These are phyloP conservation scores for Amphipyra berbera DNA, from an alignment of 2,888 invertebrate species.

Conservation along the genomic window DNA sequence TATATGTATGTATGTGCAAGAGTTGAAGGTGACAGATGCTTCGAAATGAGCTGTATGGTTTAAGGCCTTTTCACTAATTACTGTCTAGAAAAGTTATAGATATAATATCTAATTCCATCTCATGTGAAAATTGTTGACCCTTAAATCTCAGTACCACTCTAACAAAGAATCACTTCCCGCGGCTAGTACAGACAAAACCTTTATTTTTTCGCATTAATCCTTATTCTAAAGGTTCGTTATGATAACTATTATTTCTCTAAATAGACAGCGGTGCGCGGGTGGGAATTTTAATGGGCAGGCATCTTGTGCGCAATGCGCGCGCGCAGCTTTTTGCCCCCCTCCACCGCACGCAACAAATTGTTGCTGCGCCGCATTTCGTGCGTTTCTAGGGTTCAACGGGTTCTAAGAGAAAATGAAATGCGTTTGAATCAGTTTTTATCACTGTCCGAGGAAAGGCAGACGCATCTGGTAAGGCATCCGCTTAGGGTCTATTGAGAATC, in stretches of 20 bases:
- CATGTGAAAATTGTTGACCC: background rate
- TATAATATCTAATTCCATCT: too few relatives aligned
- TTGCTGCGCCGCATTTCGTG: conserved; percentile 69
- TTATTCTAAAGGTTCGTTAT: conserved; percentile 67
- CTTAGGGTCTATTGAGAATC: conserved; percentile 30
- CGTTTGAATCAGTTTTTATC: conserved; percentile 46
- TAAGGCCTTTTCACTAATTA: too few relatives aligned
- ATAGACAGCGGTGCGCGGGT: conserved; percentile 82
- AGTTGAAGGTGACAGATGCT: too few relatives aligned
- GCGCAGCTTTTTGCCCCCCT: conserved; percentile 69
- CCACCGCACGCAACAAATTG: conserved; percentile 68
- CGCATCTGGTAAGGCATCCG: conserved; percentile 50
- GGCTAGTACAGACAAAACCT: background rate
- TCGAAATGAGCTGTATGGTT: too few relatives aligned
- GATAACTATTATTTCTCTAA: conserved; percentile 81
- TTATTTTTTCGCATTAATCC: conserved; percentile 31
- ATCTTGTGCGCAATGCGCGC: conserved; percentile 72
- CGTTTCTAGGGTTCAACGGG: conserved; percentile 66
- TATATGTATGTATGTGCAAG: too few relatives aligned
- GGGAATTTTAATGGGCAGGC: conserved; percentile 84
- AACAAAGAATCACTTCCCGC: conserved; percentile 7
- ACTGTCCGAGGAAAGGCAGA: conserved; percentile 36
- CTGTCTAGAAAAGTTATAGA: too few relatives aligned
- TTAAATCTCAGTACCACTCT: conserved; percentile 17
- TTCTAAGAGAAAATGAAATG: conserved; percentile 62